Evolutionary conservation across 2,888 invertebrate species (phyloP).

Genomic region (Empis stercorea): DNA sequence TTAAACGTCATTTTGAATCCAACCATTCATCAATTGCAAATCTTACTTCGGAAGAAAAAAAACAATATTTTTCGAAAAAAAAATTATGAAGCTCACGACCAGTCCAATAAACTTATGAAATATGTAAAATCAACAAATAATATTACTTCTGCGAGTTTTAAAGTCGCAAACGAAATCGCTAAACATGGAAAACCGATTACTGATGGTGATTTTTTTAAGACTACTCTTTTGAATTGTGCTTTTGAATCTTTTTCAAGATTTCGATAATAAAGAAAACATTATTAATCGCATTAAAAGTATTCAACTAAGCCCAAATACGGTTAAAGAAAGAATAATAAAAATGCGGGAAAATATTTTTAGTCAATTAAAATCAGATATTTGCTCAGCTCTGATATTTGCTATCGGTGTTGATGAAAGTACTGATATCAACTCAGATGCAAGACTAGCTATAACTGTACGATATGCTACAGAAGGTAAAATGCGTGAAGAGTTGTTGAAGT

Average conservation of each 20-base stretch:
- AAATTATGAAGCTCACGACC: not conserved
- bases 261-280: not conserved
- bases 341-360: not conserved
- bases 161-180: not conserved
- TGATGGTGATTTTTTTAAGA: not conserved
- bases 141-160: not conserved
- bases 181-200: not conserved
- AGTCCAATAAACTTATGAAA: not conserved
- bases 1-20: not conserved
- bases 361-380: not conserved
- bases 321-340: not conserved
- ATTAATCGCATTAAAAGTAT: not conserved
- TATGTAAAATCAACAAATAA: not conserved
- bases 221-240: not conserved
- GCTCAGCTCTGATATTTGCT: not conserved
- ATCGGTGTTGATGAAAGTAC: not conserved
- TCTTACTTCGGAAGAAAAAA: not conserved
- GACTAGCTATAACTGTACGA: not conserved
- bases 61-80: not conserved
- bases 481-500: not conserved
- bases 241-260: not conserved
- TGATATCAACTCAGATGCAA: not conserved
- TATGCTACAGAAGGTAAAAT: not conserved
- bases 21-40: not conserved
- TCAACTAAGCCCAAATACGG: not conserved